Conservation (phyloP, 2,797 vertebrate genomes). For the Gallirallus australis region DNA sequence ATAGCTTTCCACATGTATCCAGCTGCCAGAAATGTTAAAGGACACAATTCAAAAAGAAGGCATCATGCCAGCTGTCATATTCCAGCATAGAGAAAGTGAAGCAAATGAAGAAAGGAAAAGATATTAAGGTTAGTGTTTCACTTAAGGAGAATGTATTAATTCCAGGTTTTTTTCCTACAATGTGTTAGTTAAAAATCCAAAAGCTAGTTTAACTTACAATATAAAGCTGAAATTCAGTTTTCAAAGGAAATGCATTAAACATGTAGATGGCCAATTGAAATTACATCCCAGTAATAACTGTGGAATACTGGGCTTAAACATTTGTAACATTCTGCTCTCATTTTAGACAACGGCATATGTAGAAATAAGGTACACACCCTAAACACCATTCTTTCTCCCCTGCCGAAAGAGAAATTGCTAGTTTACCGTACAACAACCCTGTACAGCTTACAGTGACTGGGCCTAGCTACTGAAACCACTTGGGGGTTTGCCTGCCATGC, state of each 20-base stretch:
- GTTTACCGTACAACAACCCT: background rate
- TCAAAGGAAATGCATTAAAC: background rate
- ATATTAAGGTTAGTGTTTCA: background rate
- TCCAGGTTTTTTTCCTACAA: background rate
- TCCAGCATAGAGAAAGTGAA: background rate
- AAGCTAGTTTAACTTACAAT: background rate
- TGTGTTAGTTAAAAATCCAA: background rate
- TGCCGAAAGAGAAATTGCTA: background rate
- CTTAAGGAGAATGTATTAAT: background rate
- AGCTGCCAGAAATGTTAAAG: background rate
- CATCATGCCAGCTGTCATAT: slow-evolving; percentile 1
- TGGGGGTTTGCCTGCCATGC: fast-evolving
- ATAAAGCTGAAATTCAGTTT: background rate
- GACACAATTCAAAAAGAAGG: background rate
- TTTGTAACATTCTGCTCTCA: background rate
- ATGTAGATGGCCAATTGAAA: background rate
- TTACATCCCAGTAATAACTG: background rate
- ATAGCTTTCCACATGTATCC: background rate
- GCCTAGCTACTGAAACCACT: background rate
- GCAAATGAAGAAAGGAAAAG: background rate
- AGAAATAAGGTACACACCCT: background rate
- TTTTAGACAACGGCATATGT: background rate
- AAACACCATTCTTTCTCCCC: background rate
- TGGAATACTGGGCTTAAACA: background rate
- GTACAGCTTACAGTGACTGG: background rate